Evolutionary conservation across 2,113 vertebrate genomes (phyloP), one percentile per base, ranked within the genome.

Genomic region (Daphoenositta chrysoptera): DNA sequence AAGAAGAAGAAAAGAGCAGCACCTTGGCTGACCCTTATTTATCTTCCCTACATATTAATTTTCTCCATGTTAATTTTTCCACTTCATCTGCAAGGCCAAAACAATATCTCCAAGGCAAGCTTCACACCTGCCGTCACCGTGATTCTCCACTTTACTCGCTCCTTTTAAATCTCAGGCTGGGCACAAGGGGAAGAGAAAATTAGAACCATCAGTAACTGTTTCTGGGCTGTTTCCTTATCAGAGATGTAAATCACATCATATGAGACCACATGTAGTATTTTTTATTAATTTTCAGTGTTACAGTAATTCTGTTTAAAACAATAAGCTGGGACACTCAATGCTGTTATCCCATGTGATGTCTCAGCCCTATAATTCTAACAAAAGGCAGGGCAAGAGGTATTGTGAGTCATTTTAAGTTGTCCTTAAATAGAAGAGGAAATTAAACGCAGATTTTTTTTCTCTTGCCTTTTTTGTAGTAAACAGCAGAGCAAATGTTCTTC

Each of bases 401-500:
- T 87, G 31, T 44, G 51, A 60, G 14, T 47, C 0, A 1, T 37
- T 90, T 94, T 76, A 82, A 48, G 8, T 33, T 39, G 21, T 64
- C 21, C 35, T 87, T 87, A 71, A 89, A 72, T 24, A 80, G 21
- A 26, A 71, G 20, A 63, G 30, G 22, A 93, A 73, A 86, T 50
- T 63, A 85, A 92, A 28, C 22, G 54, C 20, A 14, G 30, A 40
- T 35, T 63, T 96, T 83, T 87, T 88, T 78, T 83, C 7, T 70
- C 72, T 71, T 81, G 48, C 35, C 7, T 79, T 95, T 91, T 71
- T 27, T 78, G 63, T 91, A 85, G 87, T 80, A 96, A 94, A 90
- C 69, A 94, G 53, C 42, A 88, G 64, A 56, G 58, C 17, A 89
- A 71, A 82, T 75, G 53, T 69, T 94, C 81, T 93, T 91, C 40